phyloP scores from a whole-genome alignment of 1,140 invertebrate genomes.

The Magallana gigas region DNA sequence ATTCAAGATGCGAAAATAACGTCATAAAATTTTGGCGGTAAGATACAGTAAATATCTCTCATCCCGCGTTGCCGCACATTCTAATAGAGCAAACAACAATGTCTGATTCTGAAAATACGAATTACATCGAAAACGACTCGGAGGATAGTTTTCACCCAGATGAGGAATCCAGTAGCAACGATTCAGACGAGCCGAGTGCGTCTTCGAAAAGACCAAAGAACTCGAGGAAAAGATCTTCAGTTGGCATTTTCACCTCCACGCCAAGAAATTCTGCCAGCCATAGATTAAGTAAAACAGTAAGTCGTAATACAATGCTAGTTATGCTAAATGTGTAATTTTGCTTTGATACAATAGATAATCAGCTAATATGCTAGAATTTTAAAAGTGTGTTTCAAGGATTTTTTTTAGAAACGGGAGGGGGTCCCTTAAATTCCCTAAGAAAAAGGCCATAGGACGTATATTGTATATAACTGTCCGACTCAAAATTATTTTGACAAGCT shows the following conservation, averaged over 20 bases:
- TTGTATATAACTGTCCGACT: no score
- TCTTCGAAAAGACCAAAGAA: not conserved
- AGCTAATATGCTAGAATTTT: not conserved
- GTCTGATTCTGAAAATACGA: not conserved
- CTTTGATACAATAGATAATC: not conserved
- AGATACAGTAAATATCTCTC: not conserved
- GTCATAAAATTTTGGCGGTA: not conserved
- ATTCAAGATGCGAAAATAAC: slow-evolving; percentile 1
- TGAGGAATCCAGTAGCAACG: not conserved
- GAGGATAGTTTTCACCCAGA: not conserved
- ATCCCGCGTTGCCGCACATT: not conserved
- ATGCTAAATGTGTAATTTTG: not conserved
- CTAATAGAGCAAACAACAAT: not conserved
- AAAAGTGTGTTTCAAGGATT: no score
- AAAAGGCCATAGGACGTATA: no score
- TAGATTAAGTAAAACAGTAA: not conserved
- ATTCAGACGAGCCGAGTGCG: not conserved
- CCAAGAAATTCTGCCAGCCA: not conserved
- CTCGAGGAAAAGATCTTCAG: not conserved
- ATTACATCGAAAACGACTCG: not conserved
- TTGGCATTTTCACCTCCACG: not conserved
- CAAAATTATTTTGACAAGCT: no score
- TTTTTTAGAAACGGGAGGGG: no score
- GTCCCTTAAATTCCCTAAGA: no score
- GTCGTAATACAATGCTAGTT: not conserved